Evolutionary conservation across 2,888 invertebrate genomes (phyloP).

Genomic region (Cephus pulcher): DNA sequence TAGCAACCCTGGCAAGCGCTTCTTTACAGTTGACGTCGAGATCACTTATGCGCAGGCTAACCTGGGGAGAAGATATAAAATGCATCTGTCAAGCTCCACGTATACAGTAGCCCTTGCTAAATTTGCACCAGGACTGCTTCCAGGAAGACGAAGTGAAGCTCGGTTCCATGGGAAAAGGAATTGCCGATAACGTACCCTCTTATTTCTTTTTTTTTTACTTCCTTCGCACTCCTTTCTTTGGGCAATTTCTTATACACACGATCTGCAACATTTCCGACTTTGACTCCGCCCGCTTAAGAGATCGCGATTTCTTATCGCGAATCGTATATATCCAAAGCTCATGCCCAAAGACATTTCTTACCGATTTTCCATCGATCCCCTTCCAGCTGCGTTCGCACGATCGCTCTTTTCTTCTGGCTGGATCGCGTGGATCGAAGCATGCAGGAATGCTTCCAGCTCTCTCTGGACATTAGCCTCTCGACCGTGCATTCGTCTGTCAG

Average conservation of each 20-base stretch:
- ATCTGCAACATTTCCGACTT: not conserved
- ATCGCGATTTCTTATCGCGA: not conserved
- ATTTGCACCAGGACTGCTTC: not conserved
- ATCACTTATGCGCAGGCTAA: conserved; percentile 20
- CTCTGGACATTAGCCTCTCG: conserved; percentile 32
- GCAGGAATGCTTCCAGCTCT: conserved; percentile 45
- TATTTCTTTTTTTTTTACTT: not conserved
- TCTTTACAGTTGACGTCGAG: conserved; percentile 21
- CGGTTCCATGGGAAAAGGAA: not conserved
- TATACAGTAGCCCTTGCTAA: not conserved
- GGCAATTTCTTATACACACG: not conserved
- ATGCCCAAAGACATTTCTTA: not conserved
- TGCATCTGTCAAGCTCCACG: conserved; percentile 45
- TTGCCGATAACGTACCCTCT: not conserved
- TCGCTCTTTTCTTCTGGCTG: not conserved
- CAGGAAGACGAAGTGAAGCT: not conserved
- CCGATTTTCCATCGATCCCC: conserved; percentile 2
- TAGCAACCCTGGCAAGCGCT: conserved; percentile 42
- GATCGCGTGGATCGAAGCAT: conserved; percentile 31
- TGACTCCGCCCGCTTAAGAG: not conserved
- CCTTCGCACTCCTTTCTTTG: not conserved
- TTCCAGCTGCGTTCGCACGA: not conserved
- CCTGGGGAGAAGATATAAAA: conserved; percentile 43
- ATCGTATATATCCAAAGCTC: not conserved
- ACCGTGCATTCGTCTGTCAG: conserved; percentile 42